Conservation (phyloP, 2,888 invertebrate species). For the Scaptomyza tumidula region DNA sequence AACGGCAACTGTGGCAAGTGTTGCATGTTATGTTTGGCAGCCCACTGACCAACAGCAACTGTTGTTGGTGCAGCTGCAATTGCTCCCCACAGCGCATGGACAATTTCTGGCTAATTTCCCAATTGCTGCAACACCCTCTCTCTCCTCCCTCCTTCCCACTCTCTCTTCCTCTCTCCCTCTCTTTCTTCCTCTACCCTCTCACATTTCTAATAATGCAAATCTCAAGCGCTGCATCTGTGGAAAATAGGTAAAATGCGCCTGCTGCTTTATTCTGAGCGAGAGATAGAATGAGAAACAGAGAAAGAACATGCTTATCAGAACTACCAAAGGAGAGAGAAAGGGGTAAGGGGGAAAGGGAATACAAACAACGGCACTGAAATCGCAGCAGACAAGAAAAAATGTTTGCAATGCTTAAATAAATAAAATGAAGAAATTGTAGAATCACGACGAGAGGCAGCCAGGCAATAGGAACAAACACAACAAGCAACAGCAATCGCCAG, state of each 20-base stretch:
- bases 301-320: constrained; percentile 40
- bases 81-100: constrained; percentile 72
- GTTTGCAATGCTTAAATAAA: constrained; percentile 79
- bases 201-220: constrained; percentile 72
- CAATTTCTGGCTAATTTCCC: constrained; percentile 77
- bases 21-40: constrained; percentile 60
- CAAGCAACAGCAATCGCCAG: constrained; percentile 17
- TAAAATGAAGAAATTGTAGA: constrained; percentile 80
- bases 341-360: neutral
- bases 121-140: constrained; percentile 19
- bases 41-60: constrained; percentile 71
- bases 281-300: constrained; percentile 1
- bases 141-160: neutral
- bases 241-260: constrained; percentile 53
- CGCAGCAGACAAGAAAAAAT: constrained; percentile 68
- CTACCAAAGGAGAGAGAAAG: constrained; percentile 6
- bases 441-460: constrained; percentile 67
- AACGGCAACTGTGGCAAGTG: constrained; percentile 52
- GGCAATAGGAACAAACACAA: constrained; percentile 30
- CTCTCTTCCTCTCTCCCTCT: neutral
- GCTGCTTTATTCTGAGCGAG: constrained; percentile 24
- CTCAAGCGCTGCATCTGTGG: constrained; percentile 50
- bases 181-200: neutral
- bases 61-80: constrained; percentile 45
- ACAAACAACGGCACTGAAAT: constrained; percentile 33